A percentile compares a stretch with the other conserved stretches of the same genome.
Conservation (phyloP, 2,113 vertebrate species). For the Motacilla alba region DNA sequence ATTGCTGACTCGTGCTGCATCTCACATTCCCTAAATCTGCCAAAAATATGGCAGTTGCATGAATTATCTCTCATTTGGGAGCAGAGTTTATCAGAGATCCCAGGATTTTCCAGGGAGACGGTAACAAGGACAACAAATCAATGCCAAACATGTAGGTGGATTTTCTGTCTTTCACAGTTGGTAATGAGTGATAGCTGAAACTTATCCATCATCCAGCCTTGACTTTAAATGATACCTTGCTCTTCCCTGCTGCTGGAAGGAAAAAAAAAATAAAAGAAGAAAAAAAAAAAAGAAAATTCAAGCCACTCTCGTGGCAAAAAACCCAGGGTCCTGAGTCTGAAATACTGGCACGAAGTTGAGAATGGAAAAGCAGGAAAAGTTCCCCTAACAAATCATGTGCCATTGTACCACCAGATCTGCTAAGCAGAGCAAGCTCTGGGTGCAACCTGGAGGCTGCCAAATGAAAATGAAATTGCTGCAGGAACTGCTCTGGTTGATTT, state of each 20-base stretch:
- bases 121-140: not conserved
- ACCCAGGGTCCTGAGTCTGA: not conserved
- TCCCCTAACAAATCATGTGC: not conserved
- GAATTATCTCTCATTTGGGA: not conserved
- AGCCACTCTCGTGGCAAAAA: not conserved
- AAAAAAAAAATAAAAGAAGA: not conserved
- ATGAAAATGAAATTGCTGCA: not conserved
- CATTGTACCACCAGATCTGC: not conserved
- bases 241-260: not conserved
- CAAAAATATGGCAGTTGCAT: not conserved
- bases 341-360: not conserved
- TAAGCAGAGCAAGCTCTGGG: not conserved
- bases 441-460: not conserved
- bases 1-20: fast-evolving
- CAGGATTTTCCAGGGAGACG: not conserved
- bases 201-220: not conserved
- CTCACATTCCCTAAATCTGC: not conserved
- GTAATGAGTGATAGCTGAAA: not conserved
- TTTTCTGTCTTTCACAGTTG: not conserved
- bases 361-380: not conserved
- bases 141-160: too few relatives aligned
- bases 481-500: not conserved
- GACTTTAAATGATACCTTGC: not conserved
- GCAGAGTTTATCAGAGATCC: not conserved
- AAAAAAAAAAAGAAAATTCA: not conserved